Base-by-base conservation (phyloP, 2,113 vertebrate genomes). In the Triplophysa siluroides region DNA sequence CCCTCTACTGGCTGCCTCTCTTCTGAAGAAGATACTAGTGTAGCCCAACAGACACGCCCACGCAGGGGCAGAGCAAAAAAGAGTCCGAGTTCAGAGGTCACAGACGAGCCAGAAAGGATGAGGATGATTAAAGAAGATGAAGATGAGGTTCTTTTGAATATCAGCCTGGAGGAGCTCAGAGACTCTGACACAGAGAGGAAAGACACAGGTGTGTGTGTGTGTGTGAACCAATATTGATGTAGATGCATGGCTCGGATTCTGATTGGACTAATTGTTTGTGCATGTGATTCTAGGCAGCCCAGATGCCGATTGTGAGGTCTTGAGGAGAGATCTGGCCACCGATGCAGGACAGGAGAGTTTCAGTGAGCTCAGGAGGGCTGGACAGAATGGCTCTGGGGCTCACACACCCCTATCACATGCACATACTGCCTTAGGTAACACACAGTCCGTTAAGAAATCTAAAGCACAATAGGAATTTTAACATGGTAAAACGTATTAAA, bases 151-250 rank as follows among this genome's bases (percentile, higher is more conserved):
- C 52, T 45, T 54, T 38, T 93, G 23, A 88, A 96, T 67, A 70
- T 90, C 11, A 95, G 94, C 88, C 87, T 94, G 1, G 93, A 95
- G 85, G 70, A 88, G 52, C 88, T 96, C 1, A 86, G 84, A 58
- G 86, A 52, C n/a, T 94, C 93, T 0, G 93, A 96, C 29, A 85
- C 88, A 1, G 94, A 95, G 71, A 86, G 84, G 14, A 92, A 94
- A 38, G 90, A 92, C 45, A 52, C 63, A 24, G 64, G 83, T 72
- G 4, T 64, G 5, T 58, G 83, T 72, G 4, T 64, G 5, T 58
- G 0, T 29, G 79, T 11, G 10, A 33, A 56, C 23, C 13, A 58
- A 43, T 33, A 66, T 6, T 10, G 11, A 50, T 63, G 4, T 8
- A 14, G 26, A 29, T 12, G 19, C 3, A 14, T 41, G 19, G 29